Evolutionary conservation across 2,797 vertebrate genomes (phyloP), one percentile per base, ranked within the genome.

Genomic region (Picus viridis): DNA sequence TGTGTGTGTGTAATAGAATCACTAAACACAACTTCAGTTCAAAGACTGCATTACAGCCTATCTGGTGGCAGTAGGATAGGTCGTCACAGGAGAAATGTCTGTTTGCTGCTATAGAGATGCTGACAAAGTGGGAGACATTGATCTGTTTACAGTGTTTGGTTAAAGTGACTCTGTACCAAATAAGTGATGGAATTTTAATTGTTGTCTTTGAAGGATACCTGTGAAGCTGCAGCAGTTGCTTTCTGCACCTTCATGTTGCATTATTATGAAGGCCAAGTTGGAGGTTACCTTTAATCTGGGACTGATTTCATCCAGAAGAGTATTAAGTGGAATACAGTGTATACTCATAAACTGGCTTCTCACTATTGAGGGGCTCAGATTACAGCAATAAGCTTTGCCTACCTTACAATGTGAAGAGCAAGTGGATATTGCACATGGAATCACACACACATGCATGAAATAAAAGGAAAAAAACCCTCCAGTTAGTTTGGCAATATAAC

Each of bases 101-200:
- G 41, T 45, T 69, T 81, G 92, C 87, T 81, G 30, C 76, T 89
- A 3, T 34, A 94, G 86, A 89, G 83, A 89, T 87, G 86, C 58
- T 90, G 90, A 85, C 86, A 82, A 62, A 90, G 91, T 54, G 51
- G 58, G 54, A 82, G 83, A 56, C 88, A 86, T 76, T 80, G 89
- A 94, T 92, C 80, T 94, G 88, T 93, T 90, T 76, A 84, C 64
- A 65, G 11, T 30, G 54, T 62, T 91, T 12, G 2, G 30, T 77
- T 81, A 75, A 88, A 95, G 82, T 0, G 1, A 62, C 45, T 82
- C 59, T 82, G 0, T 84, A 65, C 81, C 83, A 85, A 90, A 84
- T 2, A 19, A 85, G 29, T 39, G 51, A 58, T 85, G 51, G 67
- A 47, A 69, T 65, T 87, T 59, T 56, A 77, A 82, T 86, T 0